Conservation (phyloP, 2,888 invertebrate species). For the Pharmacophagus antenor region DNA sequence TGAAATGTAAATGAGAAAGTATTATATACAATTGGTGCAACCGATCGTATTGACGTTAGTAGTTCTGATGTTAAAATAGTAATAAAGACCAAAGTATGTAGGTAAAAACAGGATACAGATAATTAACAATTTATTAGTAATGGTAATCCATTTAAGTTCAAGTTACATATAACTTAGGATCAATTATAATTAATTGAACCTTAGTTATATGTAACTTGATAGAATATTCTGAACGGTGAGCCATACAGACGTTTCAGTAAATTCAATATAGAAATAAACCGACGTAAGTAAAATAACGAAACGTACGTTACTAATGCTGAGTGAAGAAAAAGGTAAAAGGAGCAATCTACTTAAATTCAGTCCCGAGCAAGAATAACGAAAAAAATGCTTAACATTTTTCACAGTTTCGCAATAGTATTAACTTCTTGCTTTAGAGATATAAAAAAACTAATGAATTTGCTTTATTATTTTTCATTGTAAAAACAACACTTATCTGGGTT, state of each 20-base stretch:
- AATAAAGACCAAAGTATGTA: no score
- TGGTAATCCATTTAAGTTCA: no score
- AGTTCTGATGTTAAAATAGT: no score
- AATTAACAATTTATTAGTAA: no score
- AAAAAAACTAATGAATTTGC: neutral
- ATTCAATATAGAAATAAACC: constrained; percentile 4
- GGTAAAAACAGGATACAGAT: no score
- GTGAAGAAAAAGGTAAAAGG: constrained; percentile 8
- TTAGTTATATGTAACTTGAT: neutral
- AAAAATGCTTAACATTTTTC: constrained; percentile 3
- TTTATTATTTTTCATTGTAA: neutral
- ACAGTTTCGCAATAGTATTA: constrained; percentile 6
- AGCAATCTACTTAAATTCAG: constrained; percentile 10
- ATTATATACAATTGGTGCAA: no score
- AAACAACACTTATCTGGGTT: neutral
- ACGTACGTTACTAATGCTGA: neutral
- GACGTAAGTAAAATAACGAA: constrained; percentile 6
- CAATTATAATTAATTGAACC: neutral
- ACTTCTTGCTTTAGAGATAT: neutral
- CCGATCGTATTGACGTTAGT: no score
- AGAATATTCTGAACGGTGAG: neutral
- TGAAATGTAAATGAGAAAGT: no score
- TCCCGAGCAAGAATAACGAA: constrained; percentile 1
- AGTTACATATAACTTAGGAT: no score
- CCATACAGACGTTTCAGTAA: neutral